Percentiles rank a stretch among this genome's conserved stretches.
Evolutionary conservation across 2,797 vertebrate species (phyloP).

Genomic region (Ptychadena robeensis): DNA sequence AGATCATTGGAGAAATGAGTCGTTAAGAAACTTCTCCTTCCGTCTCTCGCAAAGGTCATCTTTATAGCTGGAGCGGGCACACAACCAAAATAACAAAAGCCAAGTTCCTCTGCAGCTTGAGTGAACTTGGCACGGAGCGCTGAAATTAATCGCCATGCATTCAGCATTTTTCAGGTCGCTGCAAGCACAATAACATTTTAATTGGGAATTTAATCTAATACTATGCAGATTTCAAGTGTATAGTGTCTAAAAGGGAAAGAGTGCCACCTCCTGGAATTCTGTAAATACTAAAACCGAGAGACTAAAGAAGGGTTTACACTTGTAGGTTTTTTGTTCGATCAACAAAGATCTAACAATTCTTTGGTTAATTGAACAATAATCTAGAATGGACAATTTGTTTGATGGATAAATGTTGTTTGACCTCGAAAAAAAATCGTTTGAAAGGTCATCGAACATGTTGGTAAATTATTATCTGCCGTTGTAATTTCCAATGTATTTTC

Average conservation of each 20-base stretch:
- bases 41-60: constrained; percentile 52
- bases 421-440: too few relatives aligned
- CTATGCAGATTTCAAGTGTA: constrained; percentile 29
- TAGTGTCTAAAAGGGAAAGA: not conserved
- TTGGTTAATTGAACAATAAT: too few relatives aligned
- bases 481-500: too few relatives aligned
- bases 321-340: too few relatives aligned
- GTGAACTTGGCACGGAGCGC: constrained; percentile 36
- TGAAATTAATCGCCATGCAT: constrained; percentile 48
- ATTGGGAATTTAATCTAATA: constrained; percentile 41
- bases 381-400: too few relatives aligned
- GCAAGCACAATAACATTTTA: constrained; percentile 48
- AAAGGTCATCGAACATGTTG: too few relatives aligned
- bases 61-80: constrained; percentile 20
- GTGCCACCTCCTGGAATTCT: constrained; percentile 47
- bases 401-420: too few relatives aligned
- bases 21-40: constrained; percentile 22
- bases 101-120: constrained; percentile 30
- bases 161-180: constrained; percentile 12
- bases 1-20: constrained; percentile 37
- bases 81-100: constrained; percentile 30
- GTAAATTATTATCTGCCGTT: too few relatives aligned
- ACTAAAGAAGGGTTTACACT: too few relatives aligned
- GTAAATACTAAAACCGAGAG: not conserved
- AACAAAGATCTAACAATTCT: too few relatives aligned